Percentiles rank a stretch among this genome's conserved stretches.
These are phyloP conservation scores for Vultur gryphus DNA, from an alignment of 2,797 vertebrate species.

Conservation along the genomic window DNA sequence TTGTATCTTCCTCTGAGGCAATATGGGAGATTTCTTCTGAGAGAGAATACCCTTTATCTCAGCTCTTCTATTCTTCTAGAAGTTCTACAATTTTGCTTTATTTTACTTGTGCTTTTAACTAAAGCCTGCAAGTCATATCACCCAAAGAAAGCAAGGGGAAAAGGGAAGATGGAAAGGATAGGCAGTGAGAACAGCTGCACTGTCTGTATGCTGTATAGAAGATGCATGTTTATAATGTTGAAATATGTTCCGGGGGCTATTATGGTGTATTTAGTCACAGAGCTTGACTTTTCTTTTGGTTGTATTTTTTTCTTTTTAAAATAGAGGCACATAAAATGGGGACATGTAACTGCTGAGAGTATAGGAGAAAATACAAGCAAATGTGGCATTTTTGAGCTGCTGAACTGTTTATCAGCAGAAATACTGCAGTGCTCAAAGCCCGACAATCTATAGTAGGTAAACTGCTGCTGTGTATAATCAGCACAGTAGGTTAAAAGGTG, in stretches of 20 bases:
- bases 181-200: not conserved
- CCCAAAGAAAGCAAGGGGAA: not conserved
- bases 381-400: not conserved
- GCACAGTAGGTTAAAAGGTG: not conserved
- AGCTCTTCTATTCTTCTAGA: not conserved
- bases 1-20: not conserved
- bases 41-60: not conserved
- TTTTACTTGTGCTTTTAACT: not conserved
- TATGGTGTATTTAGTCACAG: not conserved
- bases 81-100: not conserved
- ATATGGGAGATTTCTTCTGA: not conserved
- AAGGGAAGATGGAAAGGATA: not conserved
- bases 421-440: not conserved
- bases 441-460: not conserved
- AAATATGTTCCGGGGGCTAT: not conserved
- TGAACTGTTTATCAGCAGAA: not conserved
- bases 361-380: not conserved
- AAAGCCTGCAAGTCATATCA: not conserved
- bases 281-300: not conserved
- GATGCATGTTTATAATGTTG: not conserved
- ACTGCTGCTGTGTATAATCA: not conserved
- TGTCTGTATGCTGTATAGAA: not conserved
- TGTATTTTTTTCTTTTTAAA: not conserved
- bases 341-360: not conserved
- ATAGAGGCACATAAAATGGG: not conserved